These are phyloP conservation scores for Autographa pulchrina DNA, from an alignment of 2,888 invertebrate species.

Conservation along the genomic window DNA sequence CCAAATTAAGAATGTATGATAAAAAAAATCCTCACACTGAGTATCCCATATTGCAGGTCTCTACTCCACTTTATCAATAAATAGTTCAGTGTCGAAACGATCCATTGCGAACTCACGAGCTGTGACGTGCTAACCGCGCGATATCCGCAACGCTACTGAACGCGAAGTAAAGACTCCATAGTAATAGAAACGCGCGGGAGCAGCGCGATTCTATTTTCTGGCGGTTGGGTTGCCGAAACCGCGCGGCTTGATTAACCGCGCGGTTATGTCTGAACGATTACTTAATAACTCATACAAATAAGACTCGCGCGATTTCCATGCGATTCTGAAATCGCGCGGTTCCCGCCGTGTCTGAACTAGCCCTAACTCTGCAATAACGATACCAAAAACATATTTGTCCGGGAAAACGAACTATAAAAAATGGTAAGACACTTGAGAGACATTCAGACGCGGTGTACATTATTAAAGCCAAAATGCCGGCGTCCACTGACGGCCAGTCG, in stretches of 20 bases:
- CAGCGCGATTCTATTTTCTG: constrained; percentile 51
- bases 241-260: constrained; percentile 20
- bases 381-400: not conserved
- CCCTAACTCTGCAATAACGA: not conserved
- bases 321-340: no score
- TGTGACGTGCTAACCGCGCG: no score
- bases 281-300: no score
- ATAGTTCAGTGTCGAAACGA: no score
- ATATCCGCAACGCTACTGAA: constrained; percentile 56
- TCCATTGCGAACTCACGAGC: no score
- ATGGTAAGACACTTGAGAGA: constrained; percentile 26
- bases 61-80: no score
- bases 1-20: no score
- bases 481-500: constrained; percentile 16
- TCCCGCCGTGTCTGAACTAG: no score
- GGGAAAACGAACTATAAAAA: constrained; percentile 5
- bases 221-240: constrained; percentile 51
- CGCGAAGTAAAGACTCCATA: constrained; percentile 49
- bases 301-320: no score
- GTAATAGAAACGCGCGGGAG: constrained; percentile 52
- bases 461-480: constrained; percentile 39
- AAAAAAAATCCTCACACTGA: no score
- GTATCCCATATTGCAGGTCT: no score
- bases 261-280: not conserved
- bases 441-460: constrained; percentile 15